A percentile compares a stretch with the other conserved stretches of the same genome.
Evolutionary conservation across 2,888 invertebrate genomes (phyloP).

Genomic region (Luperina testacea): DNA sequence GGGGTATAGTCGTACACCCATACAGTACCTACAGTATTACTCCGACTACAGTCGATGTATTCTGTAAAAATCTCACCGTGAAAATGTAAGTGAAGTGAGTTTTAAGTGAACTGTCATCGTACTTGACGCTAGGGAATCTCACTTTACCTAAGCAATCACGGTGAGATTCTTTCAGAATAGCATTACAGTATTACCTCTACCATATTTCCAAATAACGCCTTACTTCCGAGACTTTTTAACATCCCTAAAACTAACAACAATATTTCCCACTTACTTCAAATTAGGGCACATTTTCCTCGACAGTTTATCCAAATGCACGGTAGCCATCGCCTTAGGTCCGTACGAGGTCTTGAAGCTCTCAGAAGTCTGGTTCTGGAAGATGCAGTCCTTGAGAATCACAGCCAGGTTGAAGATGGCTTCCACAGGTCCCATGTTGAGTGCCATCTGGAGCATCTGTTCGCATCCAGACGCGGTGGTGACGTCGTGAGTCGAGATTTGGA

Average conservation of each 20-base stretch:
- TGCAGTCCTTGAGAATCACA: conserved; percentile 93
- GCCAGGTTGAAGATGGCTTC: conserved; percentile 97
- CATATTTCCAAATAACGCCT: background rate
- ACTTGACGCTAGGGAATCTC: too few relatives aligned
- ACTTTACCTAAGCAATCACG: too few relatives aligned
- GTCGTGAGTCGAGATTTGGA: conserved; percentile 93
- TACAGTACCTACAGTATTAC: background rate
- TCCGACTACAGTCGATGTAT: background rate
- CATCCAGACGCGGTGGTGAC: conserved; percentile 93
- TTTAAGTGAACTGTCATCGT: too few relatives aligned
- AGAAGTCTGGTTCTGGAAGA: conserved; percentile 94
- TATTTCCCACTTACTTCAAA: conserved; percentile 77
- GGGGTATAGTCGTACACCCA: background rate
- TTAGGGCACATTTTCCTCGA: conserved; percentile 82
- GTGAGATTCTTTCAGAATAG: too few relatives aligned
- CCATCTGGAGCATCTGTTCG: conserved; percentile 91
- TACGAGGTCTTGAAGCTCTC: conserved; percentile 92
- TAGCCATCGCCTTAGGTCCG: conserved; percentile 95
- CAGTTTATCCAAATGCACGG: conserved; percentile 93
- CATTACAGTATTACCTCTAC: background rate
- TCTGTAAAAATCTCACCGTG: too few relatives aligned
- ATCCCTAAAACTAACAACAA: background rate
- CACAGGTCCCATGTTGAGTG: conserved; percentile 92
- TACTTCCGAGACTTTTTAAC: background rate
- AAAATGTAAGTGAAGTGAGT: too few relatives aligned